These are phyloP conservation scores for Pristiophorus japonicus DNA, from an alignment of 2,113 vertebrate genomes.

Conservation along the genomic window DNA sequence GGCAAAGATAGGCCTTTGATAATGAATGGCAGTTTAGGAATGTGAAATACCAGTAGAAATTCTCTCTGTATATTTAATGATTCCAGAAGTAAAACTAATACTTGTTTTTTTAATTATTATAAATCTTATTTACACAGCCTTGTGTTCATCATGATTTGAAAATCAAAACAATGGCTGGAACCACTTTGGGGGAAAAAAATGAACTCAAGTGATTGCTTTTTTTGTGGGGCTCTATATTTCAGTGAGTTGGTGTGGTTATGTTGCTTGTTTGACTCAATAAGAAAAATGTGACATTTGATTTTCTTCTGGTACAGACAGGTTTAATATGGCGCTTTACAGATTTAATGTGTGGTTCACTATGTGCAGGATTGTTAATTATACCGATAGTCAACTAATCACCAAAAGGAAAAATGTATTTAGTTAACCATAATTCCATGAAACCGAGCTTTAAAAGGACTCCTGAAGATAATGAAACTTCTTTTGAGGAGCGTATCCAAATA, in stretches of 20 bases:
- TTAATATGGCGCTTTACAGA: not conserved
- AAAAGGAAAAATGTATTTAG: not conserved
- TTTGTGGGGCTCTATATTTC: not conserved
- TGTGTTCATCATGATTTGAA: not conserved
- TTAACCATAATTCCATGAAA: not conserved
- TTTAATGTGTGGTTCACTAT: not conserved
- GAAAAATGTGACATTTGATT: not conserved
- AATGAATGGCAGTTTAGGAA: not conserved
- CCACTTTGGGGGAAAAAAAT: not conserved
- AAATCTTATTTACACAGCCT: not conserved
- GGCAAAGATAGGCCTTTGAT: not conserved
- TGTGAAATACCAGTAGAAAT: not conserved
- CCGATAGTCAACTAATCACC: not conserved
- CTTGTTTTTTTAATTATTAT: not conserved
- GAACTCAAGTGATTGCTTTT: not conserved
- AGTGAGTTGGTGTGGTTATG: not conserved
- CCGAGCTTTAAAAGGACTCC: not conserved
- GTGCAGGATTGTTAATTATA: conserved; percentile 9
- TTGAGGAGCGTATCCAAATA: not conserved
- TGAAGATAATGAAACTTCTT: not conserved
- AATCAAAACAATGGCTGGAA: not conserved
- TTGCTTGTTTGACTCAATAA: not conserved
- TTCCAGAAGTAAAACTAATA: not conserved
- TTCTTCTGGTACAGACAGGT: not conserved
- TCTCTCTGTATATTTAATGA: not conserved